Conservation (phyloP, 2,888 invertebrate genomes). For the Stenolophus ochropezus region DNA sequence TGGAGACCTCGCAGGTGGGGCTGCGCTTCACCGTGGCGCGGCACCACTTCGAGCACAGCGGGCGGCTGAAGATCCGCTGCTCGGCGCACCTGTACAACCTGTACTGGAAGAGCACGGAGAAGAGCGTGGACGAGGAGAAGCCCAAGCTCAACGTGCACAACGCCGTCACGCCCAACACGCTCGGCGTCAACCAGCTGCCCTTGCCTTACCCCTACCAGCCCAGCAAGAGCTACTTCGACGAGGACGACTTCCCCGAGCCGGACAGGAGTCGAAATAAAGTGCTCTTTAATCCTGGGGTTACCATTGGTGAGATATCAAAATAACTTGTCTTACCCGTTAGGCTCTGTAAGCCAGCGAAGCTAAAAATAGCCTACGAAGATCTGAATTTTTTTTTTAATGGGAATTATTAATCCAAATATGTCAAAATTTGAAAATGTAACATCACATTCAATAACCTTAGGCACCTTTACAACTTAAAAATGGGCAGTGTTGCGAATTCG, state of each 20-base stretch:
- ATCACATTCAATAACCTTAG: too few relatives aligned
- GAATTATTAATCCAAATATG: too few relatives aligned
- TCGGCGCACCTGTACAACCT: constrained; percentile 80
- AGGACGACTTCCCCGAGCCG: constrained; percentile 50
- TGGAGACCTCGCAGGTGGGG: constrained; percentile 66
- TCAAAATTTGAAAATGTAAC: too few relatives aligned
- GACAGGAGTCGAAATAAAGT: constrained; percentile 31
- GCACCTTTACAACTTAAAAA: too few relatives aligned
- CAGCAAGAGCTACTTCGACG: constrained; percentile 44
- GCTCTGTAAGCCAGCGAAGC: too few relatives aligned
- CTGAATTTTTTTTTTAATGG: too few relatives aligned
- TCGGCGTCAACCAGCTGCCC: constrained; percentile 50
- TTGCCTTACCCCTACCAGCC: constrained; percentile 21
- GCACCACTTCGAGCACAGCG: constrained; percentile 68
- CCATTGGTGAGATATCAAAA: not conserved
- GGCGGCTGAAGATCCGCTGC: constrained; percentile 76
- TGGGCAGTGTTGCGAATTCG: too few relatives aligned
- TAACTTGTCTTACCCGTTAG: too few relatives aligned
- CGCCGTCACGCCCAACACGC: constrained; percentile 56
- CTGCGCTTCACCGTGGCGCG: constrained; percentile 68
- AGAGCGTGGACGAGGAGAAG: constrained; percentile 78
- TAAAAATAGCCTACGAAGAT: too few relatives aligned
- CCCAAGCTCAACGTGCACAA: constrained; percentile 58
- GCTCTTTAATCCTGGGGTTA: not conserved
- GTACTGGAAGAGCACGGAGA: constrained; percentile 81